These are phyloP conservation scores for Chionomys nivalis DNA, from an alignment of 2,113 vertebrate species.

Conservation along the genomic window DNA sequence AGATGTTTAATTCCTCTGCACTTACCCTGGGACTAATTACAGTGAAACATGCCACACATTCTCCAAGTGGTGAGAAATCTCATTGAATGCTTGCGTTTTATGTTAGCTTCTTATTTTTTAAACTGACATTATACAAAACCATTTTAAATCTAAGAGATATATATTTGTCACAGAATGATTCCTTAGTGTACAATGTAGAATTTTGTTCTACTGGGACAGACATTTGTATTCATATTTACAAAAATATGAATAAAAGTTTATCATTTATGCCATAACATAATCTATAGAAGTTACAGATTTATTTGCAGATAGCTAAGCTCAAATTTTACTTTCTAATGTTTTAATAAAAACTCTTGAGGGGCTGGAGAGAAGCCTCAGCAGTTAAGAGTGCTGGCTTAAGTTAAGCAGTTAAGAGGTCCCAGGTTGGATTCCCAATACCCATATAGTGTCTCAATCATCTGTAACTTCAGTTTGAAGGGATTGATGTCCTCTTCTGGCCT, in stretches of 20 bases:
- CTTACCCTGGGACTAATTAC: constrained; percentile 33
- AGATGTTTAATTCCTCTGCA: constrained; percentile 38
- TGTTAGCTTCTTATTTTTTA: not conserved
- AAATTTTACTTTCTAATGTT: not conserved
- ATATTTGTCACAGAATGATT: not conserved
- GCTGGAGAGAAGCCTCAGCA: not conserved
- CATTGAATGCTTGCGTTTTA: not conserved
- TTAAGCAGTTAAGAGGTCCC: not conserved
- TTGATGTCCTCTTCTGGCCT: not conserved
- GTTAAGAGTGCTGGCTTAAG: not conserved
- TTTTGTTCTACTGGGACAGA: not conserved
- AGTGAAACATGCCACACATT: not conserved
- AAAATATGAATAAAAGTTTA: not conserved
- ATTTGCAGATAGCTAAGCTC: not conserved
- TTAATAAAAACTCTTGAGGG: not conserved
- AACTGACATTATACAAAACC: not conserved
- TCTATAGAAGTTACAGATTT: not conserved
- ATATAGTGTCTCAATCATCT: not conserved
- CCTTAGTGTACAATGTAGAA: not conserved
- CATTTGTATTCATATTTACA: not conserved
- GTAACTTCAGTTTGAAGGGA: not conserved
- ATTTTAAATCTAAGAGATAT: not conserved
- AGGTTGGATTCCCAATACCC: not conserved
- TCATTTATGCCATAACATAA: not conserved
- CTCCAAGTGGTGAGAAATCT: not conserved